Evolutionary conservation across 2,888 invertebrate genomes (phyloP), one percentile per base, ranked within the genome.

Genomic region (Cyclophora punctaria): DNA sequence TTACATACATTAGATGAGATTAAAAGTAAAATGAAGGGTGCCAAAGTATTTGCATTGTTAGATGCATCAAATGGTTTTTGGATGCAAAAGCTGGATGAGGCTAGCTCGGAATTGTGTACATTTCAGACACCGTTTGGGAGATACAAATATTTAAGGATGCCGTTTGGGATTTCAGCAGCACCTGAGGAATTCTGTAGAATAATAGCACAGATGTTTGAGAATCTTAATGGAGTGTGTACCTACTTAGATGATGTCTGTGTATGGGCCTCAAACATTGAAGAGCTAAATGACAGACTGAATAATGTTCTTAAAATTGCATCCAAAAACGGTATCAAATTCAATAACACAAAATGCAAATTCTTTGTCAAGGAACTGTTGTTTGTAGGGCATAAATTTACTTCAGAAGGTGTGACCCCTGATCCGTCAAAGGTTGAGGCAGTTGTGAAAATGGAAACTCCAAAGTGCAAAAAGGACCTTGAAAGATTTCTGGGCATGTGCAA

Each of bases 401-500:
- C 44, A 34, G 34, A 52, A 2, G 55, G 57, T 35, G 48, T 57
- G 34, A 5, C 34, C 44, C 47, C 48, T 33, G 57, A 55, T 41
- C 40, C 47, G 4, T 37, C 7, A 33, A 57, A 53, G 47, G 33
- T 55, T 3, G 43, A 53, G 46, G 57, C 55, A 42, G 48, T 57
- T 20, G 41, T 47, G 48, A 48, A 52, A 3, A 52, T 57, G 57
- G 50, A 52, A 43, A 20, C 35, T 7, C 57, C 55, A 34, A 44
- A 45, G 4, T 40, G 35, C 41, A 50, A 44, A 35, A 48, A 50
- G 43, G 52, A 50, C 3, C 45, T 57, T 6, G 52, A 53, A 37
- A 43, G 57, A 20, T 55, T 54, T 47, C 34, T 57, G 7, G 56
- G 56, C 20, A 55, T 57, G 55, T 48, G 50, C 20, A 57, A 54